Conservation (phyloP, 2,797 vertebrate genomes). For the Pangasius larnaudii region DNA sequence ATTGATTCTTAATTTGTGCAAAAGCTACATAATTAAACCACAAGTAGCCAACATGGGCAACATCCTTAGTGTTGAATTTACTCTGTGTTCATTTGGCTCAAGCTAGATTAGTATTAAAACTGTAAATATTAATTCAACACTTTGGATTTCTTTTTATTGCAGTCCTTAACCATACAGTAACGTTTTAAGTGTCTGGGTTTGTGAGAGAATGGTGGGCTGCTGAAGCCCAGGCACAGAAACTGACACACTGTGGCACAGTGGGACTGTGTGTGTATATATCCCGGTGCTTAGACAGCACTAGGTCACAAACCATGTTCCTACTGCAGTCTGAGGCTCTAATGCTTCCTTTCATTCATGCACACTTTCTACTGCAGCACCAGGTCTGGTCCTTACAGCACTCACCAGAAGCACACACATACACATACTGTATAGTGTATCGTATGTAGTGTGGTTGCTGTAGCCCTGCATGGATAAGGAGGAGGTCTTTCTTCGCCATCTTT, state of each 20-base stretch:
- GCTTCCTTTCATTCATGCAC: background rate
- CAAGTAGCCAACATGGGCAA: background rate
- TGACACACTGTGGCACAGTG: background rate
- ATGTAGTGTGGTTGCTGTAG: background rate
- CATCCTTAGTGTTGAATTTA: background rate
- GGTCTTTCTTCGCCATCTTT: background rate
- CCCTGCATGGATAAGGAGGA: background rate
- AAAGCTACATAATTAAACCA: background rate
- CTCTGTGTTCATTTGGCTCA: background rate
- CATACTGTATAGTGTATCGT: background rate
- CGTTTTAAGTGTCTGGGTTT: background rate
- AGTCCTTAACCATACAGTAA: background rate
- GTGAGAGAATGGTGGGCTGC: background rate
- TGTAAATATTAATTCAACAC: background rate
- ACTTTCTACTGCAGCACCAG: slow-evolving; percentile 10
- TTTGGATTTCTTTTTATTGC: background rate
- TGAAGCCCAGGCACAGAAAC: background rate
- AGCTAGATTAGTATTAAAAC: background rate
- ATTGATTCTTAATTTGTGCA: background rate
- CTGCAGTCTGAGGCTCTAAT: slow-evolving; percentile 15
- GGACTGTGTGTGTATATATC: slow-evolving; percentile 6
- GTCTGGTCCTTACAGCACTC: background rate
- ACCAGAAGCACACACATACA: background rate
- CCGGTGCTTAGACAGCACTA: slow-evolving; percentile 47
- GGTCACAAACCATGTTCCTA: slow-evolving; percentile 67